A percentile compares a stretch with the other conserved stretches of the same genome.
Evolutionary conservation across 1,140 invertebrate genomes (phyloP).

Genomic region (Drosophila lini): DNA sequence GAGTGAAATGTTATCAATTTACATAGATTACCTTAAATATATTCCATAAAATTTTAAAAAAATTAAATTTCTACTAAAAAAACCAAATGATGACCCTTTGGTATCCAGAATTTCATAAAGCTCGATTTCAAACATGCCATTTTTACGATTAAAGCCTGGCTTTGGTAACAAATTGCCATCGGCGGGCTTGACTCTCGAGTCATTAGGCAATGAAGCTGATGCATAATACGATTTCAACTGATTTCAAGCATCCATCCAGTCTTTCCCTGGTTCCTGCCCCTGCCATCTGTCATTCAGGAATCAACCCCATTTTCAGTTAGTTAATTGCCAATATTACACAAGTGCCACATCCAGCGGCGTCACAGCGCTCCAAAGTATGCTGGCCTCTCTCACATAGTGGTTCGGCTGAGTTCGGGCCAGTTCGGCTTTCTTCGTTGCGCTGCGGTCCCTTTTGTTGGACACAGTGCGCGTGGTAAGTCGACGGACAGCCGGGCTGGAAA

Average conservation of each 20-base stretch:
- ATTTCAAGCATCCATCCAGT: constrained; percentile 42
- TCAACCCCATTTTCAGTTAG: constrained; percentile 79
- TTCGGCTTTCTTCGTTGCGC: constrained; percentile 20
- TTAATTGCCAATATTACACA: constrained; percentile 83
- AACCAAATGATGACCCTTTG: neutral
- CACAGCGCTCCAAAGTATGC: constrained; percentile 64
- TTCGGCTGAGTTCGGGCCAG: neutral
- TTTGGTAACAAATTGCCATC: constrained; percentile 16
- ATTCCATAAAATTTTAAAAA: neutral
- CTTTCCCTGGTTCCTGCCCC: neutral
- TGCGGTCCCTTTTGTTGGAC: constrained; percentile 15
- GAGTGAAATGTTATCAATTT: neutral
- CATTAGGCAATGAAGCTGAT: constrained; percentile 40
- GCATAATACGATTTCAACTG: constrained; percentile 42
- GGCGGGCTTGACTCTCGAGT: constrained; percentile 20
- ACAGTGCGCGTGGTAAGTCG: constrained; percentile 26
- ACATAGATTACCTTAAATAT: neutral
- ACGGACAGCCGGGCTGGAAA: neutral
- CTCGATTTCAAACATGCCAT: neutral
- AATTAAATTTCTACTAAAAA: neutral
- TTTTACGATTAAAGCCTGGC: neutral
- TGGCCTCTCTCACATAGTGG: constrained; percentile 22
- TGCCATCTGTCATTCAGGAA: constrained; percentile 65
- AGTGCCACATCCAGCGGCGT: constrained; percentile 61
- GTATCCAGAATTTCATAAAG: too few relatives aligned